A percentile compares a stretch with the other conserved stretches of the same genome.
Evolutionary conservation across 2,888 invertebrate genomes (phyloP).

Genomic region (Lutraria lutraria): DNA sequence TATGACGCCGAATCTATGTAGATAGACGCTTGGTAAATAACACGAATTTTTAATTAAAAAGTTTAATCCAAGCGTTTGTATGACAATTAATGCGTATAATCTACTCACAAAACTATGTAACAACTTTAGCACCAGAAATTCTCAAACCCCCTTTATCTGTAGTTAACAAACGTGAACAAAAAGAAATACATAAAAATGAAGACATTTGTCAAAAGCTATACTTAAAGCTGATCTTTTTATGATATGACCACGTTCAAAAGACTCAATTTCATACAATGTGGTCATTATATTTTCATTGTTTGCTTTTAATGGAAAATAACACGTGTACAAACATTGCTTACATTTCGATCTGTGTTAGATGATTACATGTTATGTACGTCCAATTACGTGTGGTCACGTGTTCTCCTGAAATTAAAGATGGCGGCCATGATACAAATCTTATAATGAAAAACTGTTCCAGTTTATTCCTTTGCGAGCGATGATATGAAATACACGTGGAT

Average conservation of each 20-base stretch:
- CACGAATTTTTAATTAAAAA: conserved; percentile 15
- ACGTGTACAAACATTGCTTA: conserved; percentile 51
- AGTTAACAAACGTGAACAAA: background rate
- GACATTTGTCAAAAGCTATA: background rate
- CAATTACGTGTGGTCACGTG: conserved; percentile 58
- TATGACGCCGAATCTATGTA: background rate
- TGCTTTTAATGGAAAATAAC: conserved; percentile 17
- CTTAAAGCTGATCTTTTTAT: conserved; percentile 7
- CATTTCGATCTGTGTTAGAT: conserved; percentile 46
- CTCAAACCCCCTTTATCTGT: background rate
- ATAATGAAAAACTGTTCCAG: background rate
- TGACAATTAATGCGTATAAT: background rate
- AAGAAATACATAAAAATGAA: background rate
- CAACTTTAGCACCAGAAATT: background rate
- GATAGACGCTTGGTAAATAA: conserved; percentile 21
- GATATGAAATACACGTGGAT: conserved; percentile 36
- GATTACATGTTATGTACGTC: conserved; percentile 50
- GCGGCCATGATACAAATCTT: conserved; percentile 43
- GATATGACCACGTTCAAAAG: conserved; percentile 18
- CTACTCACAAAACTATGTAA: background rate
- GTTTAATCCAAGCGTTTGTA: background rate
- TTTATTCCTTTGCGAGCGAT: background rate
- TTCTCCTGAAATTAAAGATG: conserved; percentile 53
- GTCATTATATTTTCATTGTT: conserved; percentile 18
- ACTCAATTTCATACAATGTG: conserved; percentile 24